These are phyloP conservation scores for Rapana venosa DNA, from an alignment of 2,888 invertebrate genomes.

Conservation along the genomic window DNA sequence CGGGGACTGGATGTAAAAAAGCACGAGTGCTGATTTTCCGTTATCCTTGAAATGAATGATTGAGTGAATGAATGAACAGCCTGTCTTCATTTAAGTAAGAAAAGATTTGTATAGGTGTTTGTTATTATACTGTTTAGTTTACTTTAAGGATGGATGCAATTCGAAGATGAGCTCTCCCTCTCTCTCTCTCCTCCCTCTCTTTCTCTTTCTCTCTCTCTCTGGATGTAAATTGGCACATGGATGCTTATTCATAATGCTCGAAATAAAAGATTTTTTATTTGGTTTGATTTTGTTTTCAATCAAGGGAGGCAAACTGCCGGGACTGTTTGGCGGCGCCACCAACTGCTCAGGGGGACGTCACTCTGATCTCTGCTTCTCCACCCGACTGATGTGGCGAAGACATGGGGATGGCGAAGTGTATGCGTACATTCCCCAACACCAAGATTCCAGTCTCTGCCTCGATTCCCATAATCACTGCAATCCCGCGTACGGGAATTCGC, in stretches of 20 bases:
- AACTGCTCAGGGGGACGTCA: conserved; percentile 61
- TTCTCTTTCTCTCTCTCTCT: conserved; percentile 34
- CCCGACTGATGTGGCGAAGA: conserved; percentile 66
- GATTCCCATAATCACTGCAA: conserved; percentile 49
- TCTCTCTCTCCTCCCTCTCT: conserved; percentile 17
- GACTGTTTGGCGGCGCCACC: conserved; percentile 58
- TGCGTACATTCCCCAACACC: conserved; percentile 61
- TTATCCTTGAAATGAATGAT: no score
- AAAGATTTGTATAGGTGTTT: no score
- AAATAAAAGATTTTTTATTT: neutral
- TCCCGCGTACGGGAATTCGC: conserved; percentile 51
- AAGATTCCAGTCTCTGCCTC: conserved; percentile 51
- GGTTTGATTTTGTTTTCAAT: neutral
- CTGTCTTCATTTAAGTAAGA: no score
- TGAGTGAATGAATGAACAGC: no score
- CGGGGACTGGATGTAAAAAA: no score
- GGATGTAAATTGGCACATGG: neutral
- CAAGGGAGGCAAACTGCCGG: conserved; percentile 64
- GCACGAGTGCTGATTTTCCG: no score
- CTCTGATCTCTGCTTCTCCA: conserved; percentile 62
- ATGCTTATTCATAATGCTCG: neutral
- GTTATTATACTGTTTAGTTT: no score
- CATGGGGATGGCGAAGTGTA: conserved; percentile 67
- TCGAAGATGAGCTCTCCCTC: neutral
- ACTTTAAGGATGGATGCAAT: no score